Evolutionary conservation across 2,113 vertebrate species (phyloP), one percentile per base, ranked within the genome.

Genomic region (Alectura lathami): DNA sequence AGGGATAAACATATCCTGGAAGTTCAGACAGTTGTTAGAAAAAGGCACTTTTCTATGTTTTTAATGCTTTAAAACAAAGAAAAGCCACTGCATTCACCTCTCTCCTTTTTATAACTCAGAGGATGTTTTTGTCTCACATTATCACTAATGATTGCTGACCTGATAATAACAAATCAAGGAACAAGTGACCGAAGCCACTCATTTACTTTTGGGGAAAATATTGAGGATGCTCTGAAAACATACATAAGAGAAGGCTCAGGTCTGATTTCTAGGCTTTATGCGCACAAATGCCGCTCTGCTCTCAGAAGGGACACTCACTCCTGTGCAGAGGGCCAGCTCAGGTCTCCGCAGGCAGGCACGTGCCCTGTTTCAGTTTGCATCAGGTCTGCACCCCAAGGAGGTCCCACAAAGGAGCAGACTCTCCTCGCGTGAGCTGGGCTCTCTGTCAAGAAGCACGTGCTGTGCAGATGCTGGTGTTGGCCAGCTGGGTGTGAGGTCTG

Each of bases 21-120:
- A 94, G 42, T 56, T 75, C 70, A 42, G 74, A 50, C 12, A 50
- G 53, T 30, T 56, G 67, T 51, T 86, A 1, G 23, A 45, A 74
- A 89, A 97, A 97, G 96, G 97, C 96, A 97, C 97, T 78, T 2
- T 85, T 91, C 43, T 6, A n/a, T 72, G 63, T 36, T 86, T 88
- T 82, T 40, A 81, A 64, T 27, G 63, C 69, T 96, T 78, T 81
- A 32, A 62, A 63, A 64, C 20, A 54, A 63, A 64, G 40, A 47
- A 70, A 88, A 89, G 69, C 62, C 53, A 32, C 89, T 81, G 68
- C 54, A 3, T 75, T 63, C 77, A 23, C 53, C 21, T 22, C 60
- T 89, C 73, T 29, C 50, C 51, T 47, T 74, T 57, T 53, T 27
- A 50, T 79, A 88, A n/a, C 32, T 81, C 10, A 1, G 7, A 18